Evolutionary conservation across 2,888 invertebrate species (phyloP).

Genomic region (Chrysolina haemoptera): DNA sequence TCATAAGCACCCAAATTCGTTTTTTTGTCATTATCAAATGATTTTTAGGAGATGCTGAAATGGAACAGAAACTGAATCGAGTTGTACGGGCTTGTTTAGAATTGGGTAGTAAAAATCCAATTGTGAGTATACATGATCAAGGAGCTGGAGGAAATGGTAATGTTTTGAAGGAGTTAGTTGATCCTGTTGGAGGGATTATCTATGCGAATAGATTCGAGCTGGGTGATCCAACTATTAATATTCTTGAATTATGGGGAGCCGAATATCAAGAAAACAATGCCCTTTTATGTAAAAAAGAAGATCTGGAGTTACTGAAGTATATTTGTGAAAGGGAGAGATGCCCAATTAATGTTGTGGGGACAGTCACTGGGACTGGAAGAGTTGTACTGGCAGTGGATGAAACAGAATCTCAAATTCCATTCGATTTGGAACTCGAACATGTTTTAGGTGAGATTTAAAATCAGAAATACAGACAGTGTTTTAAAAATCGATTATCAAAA

Average conservation of each 20-base stretch:
- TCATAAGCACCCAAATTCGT: too few relatives aligned
- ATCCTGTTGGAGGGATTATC: slow-evolving; percentile 94
- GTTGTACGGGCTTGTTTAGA: slow-evolving; percentile 95
- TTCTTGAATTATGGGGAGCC: slow-evolving; percentile 97
- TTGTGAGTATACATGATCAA: slow-evolving; percentile 97
- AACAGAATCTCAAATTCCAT: slow-evolving; percentile 77
- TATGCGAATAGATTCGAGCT: slow-evolving; percentile 89
- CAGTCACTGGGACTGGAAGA: slow-evolving; percentile 89
- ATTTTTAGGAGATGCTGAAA: slow-evolving; percentile 87
- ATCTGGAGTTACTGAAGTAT: slow-evolving; percentile 76
- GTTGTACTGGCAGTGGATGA: slow-evolving; percentile 80
- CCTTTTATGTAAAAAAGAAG: slow-evolving; percentile 81
- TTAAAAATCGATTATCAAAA: too few relatives aligned
- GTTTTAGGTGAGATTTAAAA: slow-evolving; percentile 78
- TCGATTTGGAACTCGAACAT: slow-evolving; percentile 89
- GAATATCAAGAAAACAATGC: slow-evolving; percentile 98
- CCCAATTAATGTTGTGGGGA: slow-evolving; percentile 93
- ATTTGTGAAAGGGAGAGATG: slow-evolving; percentile 90
- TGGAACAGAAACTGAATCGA: slow-evolving; percentile 97
- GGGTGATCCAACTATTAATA: slow-evolving; percentile 95
- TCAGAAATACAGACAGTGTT: too few relatives aligned
- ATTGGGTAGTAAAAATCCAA: slow-evolving; percentile 86
- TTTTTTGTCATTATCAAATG: not conserved
- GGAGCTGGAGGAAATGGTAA: slow-evolving; percentile 99
- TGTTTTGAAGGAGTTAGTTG: slow-evolving; percentile 96